Conservation (phyloP, 2,888 invertebrate genomes). For the Limnephilus marmoratus region DNA sequence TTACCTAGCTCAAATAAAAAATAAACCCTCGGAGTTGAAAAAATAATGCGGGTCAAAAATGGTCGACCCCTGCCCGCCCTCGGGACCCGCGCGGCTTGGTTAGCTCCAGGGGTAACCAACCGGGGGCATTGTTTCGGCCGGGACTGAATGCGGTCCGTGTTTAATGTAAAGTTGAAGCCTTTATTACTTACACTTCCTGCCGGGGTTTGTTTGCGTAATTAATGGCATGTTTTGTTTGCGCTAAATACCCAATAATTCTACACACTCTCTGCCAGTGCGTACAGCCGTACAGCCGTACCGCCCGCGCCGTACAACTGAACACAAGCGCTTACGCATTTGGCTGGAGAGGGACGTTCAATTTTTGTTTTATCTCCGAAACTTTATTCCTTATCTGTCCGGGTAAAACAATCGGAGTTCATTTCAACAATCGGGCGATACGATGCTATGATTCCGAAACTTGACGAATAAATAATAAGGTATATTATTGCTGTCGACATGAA, state of each 20-base stretch:
- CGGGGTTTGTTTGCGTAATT: slow-evolving; percentile 66
- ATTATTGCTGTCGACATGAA: too few species aligned
- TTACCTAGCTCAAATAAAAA: neutral
- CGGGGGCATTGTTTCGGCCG: slow-evolving; percentile 56
- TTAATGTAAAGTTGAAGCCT: slow-evolving; percentile 65
- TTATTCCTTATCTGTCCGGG: neutral
- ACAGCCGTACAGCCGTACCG: neutral
- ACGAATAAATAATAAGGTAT: neutral
- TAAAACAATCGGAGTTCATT: neutral
- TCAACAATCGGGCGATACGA: neutral
- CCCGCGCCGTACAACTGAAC: slow-evolving; percentile 7
- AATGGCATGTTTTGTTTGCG: slow-evolving; percentile 65
- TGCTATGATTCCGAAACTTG: neutral
- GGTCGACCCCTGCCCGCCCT: slow-evolving; percentile 28
- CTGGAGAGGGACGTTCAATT: slow-evolving; percentile 28
- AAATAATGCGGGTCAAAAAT: slow-evolving; percentile 41
- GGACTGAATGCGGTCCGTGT: slow-evolving; percentile 60
- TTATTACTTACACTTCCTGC: slow-evolving; percentile 65
- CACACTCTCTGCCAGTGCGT: slow-evolving; percentile 51
- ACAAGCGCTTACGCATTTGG: slow-evolving; percentile 25
- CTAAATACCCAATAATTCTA: slow-evolving; percentile 66
- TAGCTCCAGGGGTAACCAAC: slow-evolving; percentile 54
- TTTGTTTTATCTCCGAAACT: slow-evolving; percentile 22
- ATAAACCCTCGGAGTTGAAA: neutral
- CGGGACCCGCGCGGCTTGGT: slow-evolving; percentile 25